Evolutionary conservation across 2,113 vertebrate species (phyloP), one percentile per base, ranked within the genome.

Genomic region (Cyanistes caeruleus): DNA sequence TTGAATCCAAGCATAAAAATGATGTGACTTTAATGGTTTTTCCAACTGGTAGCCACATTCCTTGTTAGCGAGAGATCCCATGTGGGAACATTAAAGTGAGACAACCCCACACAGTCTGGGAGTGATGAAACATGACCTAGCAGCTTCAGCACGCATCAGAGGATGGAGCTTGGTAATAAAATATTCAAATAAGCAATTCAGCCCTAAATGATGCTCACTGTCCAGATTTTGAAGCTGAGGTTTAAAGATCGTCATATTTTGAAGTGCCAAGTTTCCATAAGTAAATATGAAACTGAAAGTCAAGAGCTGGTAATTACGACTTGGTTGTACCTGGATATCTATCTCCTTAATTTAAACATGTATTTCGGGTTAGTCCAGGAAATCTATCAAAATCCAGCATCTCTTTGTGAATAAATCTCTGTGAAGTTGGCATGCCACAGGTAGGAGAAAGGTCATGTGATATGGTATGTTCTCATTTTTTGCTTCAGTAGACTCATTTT

Each of bases 401-500:
- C 58, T 65, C 73, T 86, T 80, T 95, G 93, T 93, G 92, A 92
- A 67, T 80, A 93, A 91, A 88, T 81, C 90, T 86, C 77, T 59
- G 63, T 80, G 74, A 94, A 92, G 56, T 69, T 91, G 87, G 64
- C 92, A 81, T 69, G 87, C 94, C 65, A 95, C 90, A 95, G 87
- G 92, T 95, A 80, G 86, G 24, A 87, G 27, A 68, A 25, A 24
- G 52, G 59, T 60, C 77, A 69, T 5, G 25, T 83, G 74, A 33
- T 76, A 43, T 1, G 4, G 63, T 63, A 84, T 62, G 46, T 76
- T 93, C 84, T 91, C 89, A 88, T 94, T 90, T 95, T 92, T 88
- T 92, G 80, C 80, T 80, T 81, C 84, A 88, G 75, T 94, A 88
- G 94, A 88, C 63, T 94, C 95, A 91, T 97, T 96, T 94, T 97